Conservation (phyloP, 1,140 invertebrate genomes). For the Bombyx mori region ASM3026992v2 NC_085117.1:12152501-12153000, state of each 20-base stretch:
- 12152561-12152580: constrained; percentile 87
- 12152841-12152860: constrained; percentile 47
- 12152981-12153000: constrained; percentile 79
- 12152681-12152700: too few species aligned
- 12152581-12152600: constrained; percentile 93
- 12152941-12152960: constrained; percentile 87
- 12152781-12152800: neutral
- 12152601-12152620: constrained; percentile 79
- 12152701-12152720: too few species aligned
- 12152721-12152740: too few species aligned
- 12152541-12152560: constrained; percentile 87
- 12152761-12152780: neutral
- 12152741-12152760: too few species aligned
- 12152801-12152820: neutral
- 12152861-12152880: constrained; percentile 81
- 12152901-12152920: constrained; percentile 62
- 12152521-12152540: constrained; percentile 92
- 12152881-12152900: constrained; percentile 74
- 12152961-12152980: constrained; percentile 87
- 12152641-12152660: too few species aligned
- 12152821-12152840: too few species aligned
- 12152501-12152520: constrained; percentile 87
- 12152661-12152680: too few species aligned
- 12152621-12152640: neutral
- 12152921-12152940: constrained; percentile 89